These are phyloP conservation scores for Anguilla marmorata DNA, from an alignment of 2,797 vertebrate species.

Conservation along the genomic window DNA sequence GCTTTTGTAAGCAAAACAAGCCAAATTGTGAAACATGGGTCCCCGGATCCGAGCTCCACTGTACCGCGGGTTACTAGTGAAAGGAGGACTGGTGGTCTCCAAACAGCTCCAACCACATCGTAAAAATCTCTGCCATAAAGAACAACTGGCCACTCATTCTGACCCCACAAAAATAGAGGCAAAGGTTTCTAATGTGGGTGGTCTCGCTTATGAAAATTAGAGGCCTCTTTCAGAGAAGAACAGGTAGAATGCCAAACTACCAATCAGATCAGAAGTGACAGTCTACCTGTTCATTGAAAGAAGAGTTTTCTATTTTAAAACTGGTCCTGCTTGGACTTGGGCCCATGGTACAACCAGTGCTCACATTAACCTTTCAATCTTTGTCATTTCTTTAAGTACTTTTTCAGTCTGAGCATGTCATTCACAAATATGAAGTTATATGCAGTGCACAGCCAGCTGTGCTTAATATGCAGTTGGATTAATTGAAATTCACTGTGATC, in stretches of 20 bases:
- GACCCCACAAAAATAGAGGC: slow-evolving; percentile 74
- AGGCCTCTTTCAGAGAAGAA: background rate
- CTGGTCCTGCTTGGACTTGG: background rate
- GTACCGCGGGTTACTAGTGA: slow-evolving; percentile 65
- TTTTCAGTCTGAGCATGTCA: slow-evolving; percentile 32
- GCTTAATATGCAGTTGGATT: background rate
- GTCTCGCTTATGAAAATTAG: slow-evolving; percentile 59
- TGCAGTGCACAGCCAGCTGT: background rate
- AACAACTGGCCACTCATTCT: slow-evolving; percentile 76
- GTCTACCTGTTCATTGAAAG: background rate
- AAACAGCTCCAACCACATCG: slow-evolving; percentile 77
- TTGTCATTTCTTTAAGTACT: background rate
- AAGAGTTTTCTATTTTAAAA: background rate
- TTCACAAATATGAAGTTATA: background rate
- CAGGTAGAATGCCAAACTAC: slow-evolving; percentile 7
- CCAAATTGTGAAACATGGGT: slow-evolving; percentile 13
- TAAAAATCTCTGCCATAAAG: slow-evolving; percentile 75
- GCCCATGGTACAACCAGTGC: background rate
- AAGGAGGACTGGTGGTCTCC: slow-evolving; percentile 73
- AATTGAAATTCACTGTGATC: background rate
- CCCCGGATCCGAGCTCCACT: slow-evolving; percentile 42
- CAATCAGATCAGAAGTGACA: background rate
- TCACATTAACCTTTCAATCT: background rate
- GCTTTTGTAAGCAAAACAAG: background rate
- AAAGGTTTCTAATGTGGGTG: slow-evolving; percentile 73